A percentile compares a stretch with the other conserved stretches of the same genome.
Evolutionary conservation across 2,113 vertebrate species (phyloP).

Genomic region (Nothobranchius furzeri): DNA sequence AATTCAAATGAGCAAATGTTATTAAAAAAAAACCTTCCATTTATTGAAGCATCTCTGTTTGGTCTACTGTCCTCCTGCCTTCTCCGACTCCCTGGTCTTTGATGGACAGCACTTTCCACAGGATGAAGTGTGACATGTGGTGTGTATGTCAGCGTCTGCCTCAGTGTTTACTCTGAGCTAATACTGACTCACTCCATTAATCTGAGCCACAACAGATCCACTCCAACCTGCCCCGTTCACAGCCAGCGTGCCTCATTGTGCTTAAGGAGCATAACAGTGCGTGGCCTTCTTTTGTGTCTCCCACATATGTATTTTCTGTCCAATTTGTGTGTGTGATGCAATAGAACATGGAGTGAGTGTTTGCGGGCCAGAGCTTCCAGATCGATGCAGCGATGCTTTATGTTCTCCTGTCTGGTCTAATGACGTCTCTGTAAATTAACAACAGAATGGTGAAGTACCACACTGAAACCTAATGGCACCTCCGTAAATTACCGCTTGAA

Average conservation of each 20-base stretch:
- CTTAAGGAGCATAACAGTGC: slow-evolving; percentile 14
- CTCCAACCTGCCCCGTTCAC: slow-evolving; percentile 56
- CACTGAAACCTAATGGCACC: slow-evolving; percentile 68
- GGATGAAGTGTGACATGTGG: slow-evolving; percentile 75
- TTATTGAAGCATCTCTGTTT: background rate
- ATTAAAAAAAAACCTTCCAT: background rate
- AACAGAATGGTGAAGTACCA: slow-evolving; percentile 56
- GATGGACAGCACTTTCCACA: slow-evolving; percentile 64
- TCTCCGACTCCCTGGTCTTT: slow-evolving; percentile 20
- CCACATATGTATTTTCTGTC: slow-evolving; percentile 39
- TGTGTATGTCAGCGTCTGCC: slow-evolving; percentile 74
- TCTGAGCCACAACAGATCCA: slow-evolving; percentile 71
- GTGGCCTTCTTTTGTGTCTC: slow-evolving; percentile 12
- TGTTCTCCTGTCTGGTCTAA: slow-evolving; percentile 69
- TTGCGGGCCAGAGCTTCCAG: slow-evolving; percentile 42
- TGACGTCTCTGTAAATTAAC: slow-evolving; percentile 77
- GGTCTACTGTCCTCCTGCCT: background rate
- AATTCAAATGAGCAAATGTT: too few species aligned
- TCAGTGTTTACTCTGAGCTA: slow-evolving; percentile 75
- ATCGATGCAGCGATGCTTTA: slow-evolving; percentile 74
- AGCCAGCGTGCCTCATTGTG: slow-evolving; percentile 15
- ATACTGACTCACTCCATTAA: slow-evolving; percentile 76
- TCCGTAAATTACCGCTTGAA: slow-evolving; percentile 68
- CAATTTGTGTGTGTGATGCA: slow-evolving; percentile 40
- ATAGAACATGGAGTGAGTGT: slow-evolving; percentile 41